Evolutionary conservation across 1,140 invertebrate genomes (phyloP).

Genomic region (Rhopalosiphum padi): DNA sequence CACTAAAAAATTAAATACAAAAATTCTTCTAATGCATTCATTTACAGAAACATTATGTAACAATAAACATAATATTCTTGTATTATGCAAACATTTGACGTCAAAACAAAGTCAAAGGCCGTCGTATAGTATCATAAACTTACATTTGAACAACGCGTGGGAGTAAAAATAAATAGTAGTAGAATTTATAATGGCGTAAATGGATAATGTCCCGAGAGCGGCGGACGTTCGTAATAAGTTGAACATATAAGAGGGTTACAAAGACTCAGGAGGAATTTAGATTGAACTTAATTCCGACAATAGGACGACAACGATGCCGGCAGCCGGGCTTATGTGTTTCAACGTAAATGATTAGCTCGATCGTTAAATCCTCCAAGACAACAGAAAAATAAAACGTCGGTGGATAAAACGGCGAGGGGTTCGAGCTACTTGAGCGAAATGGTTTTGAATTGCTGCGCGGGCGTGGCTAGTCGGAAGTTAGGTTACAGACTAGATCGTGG

Average conservation of each 20-base stretch:
- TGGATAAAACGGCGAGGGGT: neutral
- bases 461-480: neutral
- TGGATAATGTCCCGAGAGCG: slow-evolving; percentile 1
- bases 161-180: slow-evolving; percentile 3
- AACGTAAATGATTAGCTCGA: slow-evolving; percentile 12
- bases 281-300: slow-evolving; percentile 18
- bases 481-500: neutral
- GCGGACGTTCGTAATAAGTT: neutral
- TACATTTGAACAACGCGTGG: neutral
- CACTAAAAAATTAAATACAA: rapidly evolving
- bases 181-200: slow-evolving; percentile 8
- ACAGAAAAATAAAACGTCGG: neutral
- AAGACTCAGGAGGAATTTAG: neutral
- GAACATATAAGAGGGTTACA: neutral
- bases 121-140: neutral
- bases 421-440: neutral
- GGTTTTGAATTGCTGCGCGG: neutral
- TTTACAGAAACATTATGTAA: neutral
- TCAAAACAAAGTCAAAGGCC: neutral
- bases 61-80: neutral
- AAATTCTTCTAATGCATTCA: rapidly evolving
- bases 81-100: neutral
- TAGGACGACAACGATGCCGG: neutral
- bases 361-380: neutral
- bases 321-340: neutral